Base-by-base conservation (phyloP, 2,888 invertebrate species). In the Callosobruchus maculatus region DNA sequence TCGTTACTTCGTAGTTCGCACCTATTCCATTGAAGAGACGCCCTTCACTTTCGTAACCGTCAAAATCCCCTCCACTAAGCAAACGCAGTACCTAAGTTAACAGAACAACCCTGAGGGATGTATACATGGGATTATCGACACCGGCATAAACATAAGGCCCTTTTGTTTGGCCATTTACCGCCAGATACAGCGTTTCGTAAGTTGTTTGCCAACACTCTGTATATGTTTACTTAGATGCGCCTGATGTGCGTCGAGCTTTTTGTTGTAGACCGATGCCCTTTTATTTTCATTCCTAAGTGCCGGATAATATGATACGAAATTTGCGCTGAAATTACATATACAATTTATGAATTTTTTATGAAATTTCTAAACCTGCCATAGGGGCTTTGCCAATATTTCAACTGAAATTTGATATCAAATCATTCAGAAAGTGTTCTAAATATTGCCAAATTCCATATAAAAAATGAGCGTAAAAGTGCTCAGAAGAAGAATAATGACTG, bases 101-200 rank as follows among this genome's bases (percentile, higher is more conserved):
- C 49, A 49, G 49, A 49, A 49, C 49, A 49, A 13, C 18, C 13
- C 49, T 49, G 18, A 49, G 13, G 7, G 49, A 49, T 49, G 49
- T 49, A 49, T 49, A 49, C 49, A 49, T 49, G 49, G 49, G 49
- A 49, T 49, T 49, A 49, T 49, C 49, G 49, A 49, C 49, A 49
- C 49, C 49, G 49, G 49, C 13, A 49, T 49, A 49, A 49, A 49
- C 49, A 49, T 49, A 13, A 13, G 49, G 49, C 49, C 49, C 80
- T 81, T 83, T 86, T 86, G 86, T 86, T 86, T 86, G 85, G 82
- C 85, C 86, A 86, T 86, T 86, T 86, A 85, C 86, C 85, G 86
- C 86, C 86, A 86, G 85, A 85, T 86, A 86, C 13, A 49, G 13
- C 49, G 18, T 18, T 3, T 26, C 26, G 26, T 26, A 26, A 7